phyloP scores from a whole-genome alignment of 2,888 invertebrate species.

The Calliscelio sp. region DNA sequence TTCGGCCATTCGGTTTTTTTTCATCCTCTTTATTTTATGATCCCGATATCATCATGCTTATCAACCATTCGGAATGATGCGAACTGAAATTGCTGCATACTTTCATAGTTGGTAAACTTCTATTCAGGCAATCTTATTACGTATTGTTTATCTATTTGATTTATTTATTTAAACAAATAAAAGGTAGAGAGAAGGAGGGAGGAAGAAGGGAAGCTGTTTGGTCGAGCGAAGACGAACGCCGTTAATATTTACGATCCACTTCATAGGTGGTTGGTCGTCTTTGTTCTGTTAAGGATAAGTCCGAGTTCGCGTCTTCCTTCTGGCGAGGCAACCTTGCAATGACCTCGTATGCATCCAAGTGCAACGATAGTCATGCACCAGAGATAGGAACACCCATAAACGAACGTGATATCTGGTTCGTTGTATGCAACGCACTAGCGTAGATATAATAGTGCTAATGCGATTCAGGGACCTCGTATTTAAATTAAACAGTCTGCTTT shows the following conservation, averaged over 20 bases:
- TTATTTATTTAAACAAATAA: conserved; percentile 43
- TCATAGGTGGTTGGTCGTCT: conserved; percentile 65
- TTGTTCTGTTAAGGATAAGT: conserved; percentile 59
- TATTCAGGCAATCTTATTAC: not conserved
- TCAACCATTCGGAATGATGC: not conserved
- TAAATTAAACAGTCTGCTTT: conserved; percentile 62
- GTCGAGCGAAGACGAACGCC: conserved; percentile 47
- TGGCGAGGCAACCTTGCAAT: conserved; percentile 84
- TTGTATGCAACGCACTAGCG: conserved; percentile 63
- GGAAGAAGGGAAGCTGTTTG: conserved; percentile 16
- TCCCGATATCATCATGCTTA: not conserved
- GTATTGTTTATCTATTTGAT: conserved; percentile 1
- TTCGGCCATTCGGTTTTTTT: too few relatives aligned
- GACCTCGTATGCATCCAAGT: conserved; percentile 83
- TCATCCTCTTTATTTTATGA: not conserved
- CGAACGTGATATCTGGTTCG: conserved; percentile 71
- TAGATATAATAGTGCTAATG: conserved; percentile 71
- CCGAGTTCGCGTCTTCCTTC: conserved; percentile 73
- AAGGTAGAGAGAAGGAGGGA: not conserved
- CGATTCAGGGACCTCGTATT: conserved; percentile 66
- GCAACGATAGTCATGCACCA: conserved; percentile 75
- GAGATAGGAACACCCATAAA: conserved; percentile 73
- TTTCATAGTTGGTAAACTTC: not conserved
- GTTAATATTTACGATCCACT: conserved; percentile 70
- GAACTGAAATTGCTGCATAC: not conserved